phyloP scores from a whole-genome alignment of 2,888 invertebrate species.

The Lysandra bellargus region DNA sequence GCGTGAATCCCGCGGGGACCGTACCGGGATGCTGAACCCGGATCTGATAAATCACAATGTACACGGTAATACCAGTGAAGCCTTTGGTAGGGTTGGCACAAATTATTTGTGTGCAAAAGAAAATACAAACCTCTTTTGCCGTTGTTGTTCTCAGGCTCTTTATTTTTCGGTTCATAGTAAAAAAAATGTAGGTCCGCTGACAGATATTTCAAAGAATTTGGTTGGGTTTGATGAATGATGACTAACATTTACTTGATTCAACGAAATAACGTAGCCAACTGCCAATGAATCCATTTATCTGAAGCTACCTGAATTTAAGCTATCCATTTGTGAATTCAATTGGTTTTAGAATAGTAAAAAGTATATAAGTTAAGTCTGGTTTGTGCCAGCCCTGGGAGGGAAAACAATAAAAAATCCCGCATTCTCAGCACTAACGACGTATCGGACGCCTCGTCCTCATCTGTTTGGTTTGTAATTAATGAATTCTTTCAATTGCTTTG shows the following conservation, averaged over 20 bases:
- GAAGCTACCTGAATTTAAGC: no score
- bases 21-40: conserved; percentile 4
- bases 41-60: conserved; percentile 29
- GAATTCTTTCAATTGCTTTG: not conserved
- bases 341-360: no score
- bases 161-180: no score
- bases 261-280: no score
- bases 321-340: no score
- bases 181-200: no score
- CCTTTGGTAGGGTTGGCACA: conserved; percentile 9
- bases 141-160: no score
- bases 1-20: conserved; percentile 1
- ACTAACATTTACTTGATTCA: no score
- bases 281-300: no score
- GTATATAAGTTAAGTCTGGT: not conserved
- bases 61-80: not conserved
- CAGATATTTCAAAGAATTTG: no score
- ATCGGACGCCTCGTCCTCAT: conserved; percentile 46
- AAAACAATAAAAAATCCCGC: conserved; percentile 51
- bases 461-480: conserved; percentile 42
- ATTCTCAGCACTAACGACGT: conserved; percentile 57
- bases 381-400: conserved; percentile 48
- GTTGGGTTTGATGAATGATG: no score
- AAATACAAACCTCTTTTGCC: not conserved
- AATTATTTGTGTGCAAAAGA: not conserved